Base-by-base conservation (phyloP, 2,888 invertebrate genomes). In the Nephrotoma appendiculata region DNA sequence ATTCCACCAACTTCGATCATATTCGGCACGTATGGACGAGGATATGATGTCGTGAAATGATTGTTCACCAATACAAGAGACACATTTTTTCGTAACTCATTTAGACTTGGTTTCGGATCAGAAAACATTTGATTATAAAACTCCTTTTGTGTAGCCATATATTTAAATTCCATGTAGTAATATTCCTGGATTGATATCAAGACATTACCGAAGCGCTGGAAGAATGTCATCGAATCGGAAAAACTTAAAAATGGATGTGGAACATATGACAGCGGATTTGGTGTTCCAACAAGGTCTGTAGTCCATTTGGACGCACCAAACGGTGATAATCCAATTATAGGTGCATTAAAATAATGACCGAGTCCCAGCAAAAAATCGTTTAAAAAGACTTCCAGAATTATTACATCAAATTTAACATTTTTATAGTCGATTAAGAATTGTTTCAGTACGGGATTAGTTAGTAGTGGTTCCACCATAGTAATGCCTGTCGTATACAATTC, bases 1-100 rank as follows among this genome's bases (percentile, higher is more conserved):
- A 92, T 89, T 43, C 92, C 92, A 0, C 91, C 92, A 6, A 92
- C 90, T 87, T 92, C 92, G 52, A 92, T 90, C 89, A 92, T 91
- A 88, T 91, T 92, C 15, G 91, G 91, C 1, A 91, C 88, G 87
- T 91, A 91, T 1, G 92, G 91, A 0, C 91, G 89, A 0, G 91
- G 89, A 86, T 88, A 90, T 19, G 90, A 89, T 6, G 91, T 88
- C 0, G 90, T 90, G 19, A 90, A 90, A 87, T 92, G 92, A 31
- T 89, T 89, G 87, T 92, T 92, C 0, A 92, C 87, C 0, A 92
- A 88, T 6, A 91, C 89, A 41, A 91, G 86, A 0, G 91, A 90
- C 0, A 90, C 88, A 87, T 87, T 89, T 9, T 89, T 88, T 9
- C 71, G 71, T 86, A 89, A 89, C 2, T 89, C 88, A n/a, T 89